Evolutionary conservation across 2,113 vertebrate genomes (phyloP), one percentile per base, ranked within the genome.

Genomic region (Nasalis larvatus): DNA sequence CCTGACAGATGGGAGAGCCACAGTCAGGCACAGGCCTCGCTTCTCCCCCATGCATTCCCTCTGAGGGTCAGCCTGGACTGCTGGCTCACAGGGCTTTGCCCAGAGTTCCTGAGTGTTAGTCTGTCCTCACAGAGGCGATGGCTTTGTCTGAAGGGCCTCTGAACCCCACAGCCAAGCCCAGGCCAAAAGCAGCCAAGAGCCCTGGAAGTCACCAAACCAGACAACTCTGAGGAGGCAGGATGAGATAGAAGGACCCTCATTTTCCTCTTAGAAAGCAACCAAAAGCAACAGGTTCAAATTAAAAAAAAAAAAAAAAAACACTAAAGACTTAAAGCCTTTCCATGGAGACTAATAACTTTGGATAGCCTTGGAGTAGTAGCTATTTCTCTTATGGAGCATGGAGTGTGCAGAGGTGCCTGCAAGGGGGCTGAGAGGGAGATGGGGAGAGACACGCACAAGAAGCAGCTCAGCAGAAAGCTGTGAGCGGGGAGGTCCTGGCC

Each of bases 1-100:
- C 27, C 99, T 99, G 92, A 45, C 92, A 49, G 68, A 45, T 69
- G 69, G 30, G 73, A 95, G 18, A 95, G 81, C 47, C 4, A 20
- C 40, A 63, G 54, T 89, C 66, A 63, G 66, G 18, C 27, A 10
- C 3, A 20, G 27, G 40, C n/a, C 45, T 66, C 8, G 3, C 58
- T 42, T 1, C 18, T 45, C 18, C 73, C 95, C 69, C 3, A 0
- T 17, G 40, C 17, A 80, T 45, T 9, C 45, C 30, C 21, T 25
- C 76, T 30, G 17, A 87, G 40, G 40, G 20, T 94, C 66, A 45
- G 42, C 35, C 54, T 16, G 0, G 1, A 12, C 35, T 47, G 20
- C 25, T 14, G 54, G 52, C 56, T 52, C 47, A 3, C 1, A 35
- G 54, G 32, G 76, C 37, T 60, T 80, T 66, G 14, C 42, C 52